Evolutionary conservation across 2,113 vertebrate genomes (phyloP).

Genomic region (Etia nguti): DNA sequence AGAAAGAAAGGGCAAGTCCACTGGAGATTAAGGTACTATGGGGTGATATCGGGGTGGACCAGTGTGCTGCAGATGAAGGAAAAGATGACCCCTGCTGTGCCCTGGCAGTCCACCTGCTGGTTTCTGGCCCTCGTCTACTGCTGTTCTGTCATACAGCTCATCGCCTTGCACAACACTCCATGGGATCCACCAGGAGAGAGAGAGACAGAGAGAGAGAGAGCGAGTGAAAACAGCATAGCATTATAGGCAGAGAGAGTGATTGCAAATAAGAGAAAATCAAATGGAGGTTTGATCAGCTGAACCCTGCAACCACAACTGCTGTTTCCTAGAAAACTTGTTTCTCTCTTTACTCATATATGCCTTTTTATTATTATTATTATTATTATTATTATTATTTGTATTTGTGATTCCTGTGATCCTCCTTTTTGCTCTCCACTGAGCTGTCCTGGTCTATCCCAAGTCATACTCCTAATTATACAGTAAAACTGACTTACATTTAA

Average conservation of each 20-base stretch:
- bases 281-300: neutral
- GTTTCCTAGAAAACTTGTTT: neutral
- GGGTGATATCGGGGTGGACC: neutral
- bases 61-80: conserved; percentile 13
- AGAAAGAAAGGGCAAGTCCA: neutral
- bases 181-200: neutral
- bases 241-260: neutral
- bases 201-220: neutral
- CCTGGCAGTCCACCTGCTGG: conserved; percentile 45
- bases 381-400: neutral
- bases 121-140: conserved; percentile 14
- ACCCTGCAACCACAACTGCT: neutral
- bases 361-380: neutral
- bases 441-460: neutral
- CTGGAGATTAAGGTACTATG: neutral
- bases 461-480: neutral
- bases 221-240: neutral
- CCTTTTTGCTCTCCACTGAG: neutral
- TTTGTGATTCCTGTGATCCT: neutral
- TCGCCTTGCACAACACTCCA: conserved; percentile 10
- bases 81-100: conserved; percentile 25
- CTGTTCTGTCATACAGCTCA: conserved; percentile 18
- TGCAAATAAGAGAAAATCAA: neutral
- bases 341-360: neutral
- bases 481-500: neutral